A percentile compares a stretch with the other conserved stretches of the same genome.
These are phyloP conservation scores for Gymnocephalus cernua DNA, from an alignment of 2,113 vertebrate genomes.

Conservation along the genomic window DNA sequence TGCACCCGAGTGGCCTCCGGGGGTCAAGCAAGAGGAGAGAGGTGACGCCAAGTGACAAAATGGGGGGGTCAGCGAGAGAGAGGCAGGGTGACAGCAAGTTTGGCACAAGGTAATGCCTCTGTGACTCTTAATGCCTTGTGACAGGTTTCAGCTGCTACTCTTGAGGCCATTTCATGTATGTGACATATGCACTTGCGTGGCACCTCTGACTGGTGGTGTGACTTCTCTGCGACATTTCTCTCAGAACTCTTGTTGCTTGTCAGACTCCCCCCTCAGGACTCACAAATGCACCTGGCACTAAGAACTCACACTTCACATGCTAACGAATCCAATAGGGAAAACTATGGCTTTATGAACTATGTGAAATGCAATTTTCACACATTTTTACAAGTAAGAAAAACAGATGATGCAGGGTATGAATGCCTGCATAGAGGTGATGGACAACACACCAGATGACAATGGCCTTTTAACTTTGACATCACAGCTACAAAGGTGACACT, in stretches of 20 bases:
- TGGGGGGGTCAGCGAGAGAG: conserved; percentile 29
- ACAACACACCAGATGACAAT: conserved; percentile 38
- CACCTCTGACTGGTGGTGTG: conserved; percentile 73
- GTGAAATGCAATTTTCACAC: conserved; percentile 37
- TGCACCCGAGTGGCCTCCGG: conserved; percentile 59
- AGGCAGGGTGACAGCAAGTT: conserved; percentile 49
- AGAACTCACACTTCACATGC: conserved; percentile 44
- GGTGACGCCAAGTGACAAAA: conserved; percentile 71
- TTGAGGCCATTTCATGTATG: conserved; percentile 74
- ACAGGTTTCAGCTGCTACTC: conserved; percentile 78
- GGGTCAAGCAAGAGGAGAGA: conserved; percentile 62
- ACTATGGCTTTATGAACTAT: conserved; percentile 30
- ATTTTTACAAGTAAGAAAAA: conserved; percentile 30
- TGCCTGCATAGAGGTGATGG: conserved; percentile 31
- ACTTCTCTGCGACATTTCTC: conserved; percentile 70
- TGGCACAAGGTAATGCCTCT: conserved; percentile 58
- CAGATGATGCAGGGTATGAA: conserved; percentile 38
- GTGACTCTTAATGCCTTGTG: conserved; percentile 69
- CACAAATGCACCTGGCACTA: conserved; percentile 69
- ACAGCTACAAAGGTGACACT: background rate
- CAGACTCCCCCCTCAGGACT: conserved; percentile 65
- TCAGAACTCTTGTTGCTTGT: conserved; percentile 68
- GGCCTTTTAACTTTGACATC: conserved; percentile 20
- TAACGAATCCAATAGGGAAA: conserved; percentile 39
- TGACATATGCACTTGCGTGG: conserved; percentile 75